Evolutionary conservation across 2,797 vertebrate genomes (phyloP), one percentile per base, ranked within the genome.

Genomic region (Sebastes iracundus): DNA sequence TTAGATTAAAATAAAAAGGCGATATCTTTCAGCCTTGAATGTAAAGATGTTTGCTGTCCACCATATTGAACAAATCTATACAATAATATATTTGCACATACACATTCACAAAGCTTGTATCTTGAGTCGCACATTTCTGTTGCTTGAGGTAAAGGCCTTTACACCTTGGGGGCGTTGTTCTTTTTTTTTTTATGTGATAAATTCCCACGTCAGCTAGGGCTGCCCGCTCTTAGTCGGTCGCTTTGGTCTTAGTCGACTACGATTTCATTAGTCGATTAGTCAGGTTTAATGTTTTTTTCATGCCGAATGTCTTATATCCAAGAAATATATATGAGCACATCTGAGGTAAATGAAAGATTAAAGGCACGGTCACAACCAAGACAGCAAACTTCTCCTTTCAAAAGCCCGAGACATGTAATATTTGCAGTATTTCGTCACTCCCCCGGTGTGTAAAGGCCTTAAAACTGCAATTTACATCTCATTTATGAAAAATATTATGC

Each of bases 1-100:
- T 73, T 85, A 28, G 22, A 62, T 49, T 28, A 7, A 20, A 60
- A 46, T 20, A 46, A 55, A 1, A 1, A 22, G 32, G 18, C 2
- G 23, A 35, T n/a, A 32, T 33, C 20, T 77, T 42, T 62, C 28
- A 84, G 65, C 71, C 25, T 66, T 83, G 81, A 91, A 91, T 90
- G 87, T 90, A 90, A 82, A 78, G 42, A 64, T 42, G 66, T 67
- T 77, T 86, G 68, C 73, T 72, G 62, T 63, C 80, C 63, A 65
- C 32, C 73, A 61, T 32, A 25, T 38, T 68, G 32, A 76, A 66
- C 81, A 78, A 56, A 77, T 53, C 30, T 60, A 61, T 62, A 55
- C 73, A 79, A 56, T 63, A 81, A 58, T 80, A 27, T 59, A 74
- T 87, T 86, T 90, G 85, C 87, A 91, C 89, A 85, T 46, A 63